phyloP scores from a whole-genome alignment of 2,797 vertebrate species.

The Chaetophractus vellerosus region DNA sequence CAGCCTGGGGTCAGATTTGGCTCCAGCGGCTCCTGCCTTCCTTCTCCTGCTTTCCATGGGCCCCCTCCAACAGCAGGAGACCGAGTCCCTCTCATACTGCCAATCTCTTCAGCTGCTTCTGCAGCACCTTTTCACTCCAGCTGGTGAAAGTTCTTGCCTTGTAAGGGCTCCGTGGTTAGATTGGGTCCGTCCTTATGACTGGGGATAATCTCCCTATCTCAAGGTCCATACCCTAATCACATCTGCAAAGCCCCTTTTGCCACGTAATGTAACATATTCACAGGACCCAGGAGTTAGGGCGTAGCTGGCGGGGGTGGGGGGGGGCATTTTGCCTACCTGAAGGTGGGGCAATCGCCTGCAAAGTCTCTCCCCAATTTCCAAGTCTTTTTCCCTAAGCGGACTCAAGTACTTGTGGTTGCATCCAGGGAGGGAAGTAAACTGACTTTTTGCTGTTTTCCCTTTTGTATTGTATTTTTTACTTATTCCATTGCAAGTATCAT shows the following conservation, averaged over 20 bases:
- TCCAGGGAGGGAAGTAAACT: background rate
- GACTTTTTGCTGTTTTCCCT: background rate
- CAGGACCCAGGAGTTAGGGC: too few relatives aligned
- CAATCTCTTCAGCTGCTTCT: background rate
- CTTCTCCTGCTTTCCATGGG: fast-evolving
- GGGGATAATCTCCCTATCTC: background rate
- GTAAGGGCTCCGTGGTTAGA: background rate
- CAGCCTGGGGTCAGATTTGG: background rate
- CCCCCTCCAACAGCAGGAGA: too few relatives aligned
- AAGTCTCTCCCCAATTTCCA: background rate
- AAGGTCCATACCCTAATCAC: background rate
- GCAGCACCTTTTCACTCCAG: background rate
- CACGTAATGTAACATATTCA: background rate
- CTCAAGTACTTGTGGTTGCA: background rate
- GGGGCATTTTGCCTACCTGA: background rate
- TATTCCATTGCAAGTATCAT: background rate
- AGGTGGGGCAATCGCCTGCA: background rate
- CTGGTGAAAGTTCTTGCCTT: background rate
- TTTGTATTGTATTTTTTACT: background rate
- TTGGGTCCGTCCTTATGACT: fast-evolving
- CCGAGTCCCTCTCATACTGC: fast-evolving
- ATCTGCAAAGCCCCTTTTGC: background rate
- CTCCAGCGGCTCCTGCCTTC: background rate
- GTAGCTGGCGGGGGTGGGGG: too few relatives aligned
- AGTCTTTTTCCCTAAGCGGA: background rate